Base-by-base conservation (phyloP, 2,888 invertebrate genomes). In the Drosophila trichaetosa region DNA sequence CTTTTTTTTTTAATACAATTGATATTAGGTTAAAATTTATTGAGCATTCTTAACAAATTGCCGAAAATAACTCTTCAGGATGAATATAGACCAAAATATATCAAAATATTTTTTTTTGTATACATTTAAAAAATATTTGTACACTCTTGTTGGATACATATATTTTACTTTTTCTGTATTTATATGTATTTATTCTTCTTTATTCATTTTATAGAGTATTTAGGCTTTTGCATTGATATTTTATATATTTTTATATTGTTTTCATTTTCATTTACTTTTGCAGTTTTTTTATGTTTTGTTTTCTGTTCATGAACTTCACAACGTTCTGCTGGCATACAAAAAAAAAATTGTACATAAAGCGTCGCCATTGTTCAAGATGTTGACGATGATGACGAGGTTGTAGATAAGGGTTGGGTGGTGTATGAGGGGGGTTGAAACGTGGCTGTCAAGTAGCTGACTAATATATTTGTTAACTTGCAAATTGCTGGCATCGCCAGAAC, bases 231-330 rank as follows among this genome's bases (percentile, higher is more conserved):
- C 34, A 29, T 18, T 29, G 0, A 38, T 48, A 59, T 38, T 49
- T 48, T 31, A 24, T 38, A 59, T 42, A 24, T 58, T 42, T 29
- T 40, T 63, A 36, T 42, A 61, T 73, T 83, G 71, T 72, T 75
- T 78, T 77, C 36, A 58, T 56, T 72, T 63, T 62, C 42, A 52
- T 66, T 33, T 48, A 27, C 16, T 24, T 59, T 65, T 56, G 18
- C 56, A 62, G 59, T 18, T 62, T 42, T 48, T 61, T 73, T 18
- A 24, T 60, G 42, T 65, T 73, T 61, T 42, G 51, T 49, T 74
- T 74, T 68, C 56, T 82, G 87, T 64, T 89, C 84, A 83, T 89
- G 84, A 85, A 85, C 84, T 87, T 89, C 75, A 79, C 73, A 64
- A 62, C 46, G 51, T 64, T 76, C 63, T 67, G 59, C 36, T 40